Base-by-base conservation (phyloP, 2,797 vertebrate genomes). In the Pristis pectinata region DNA sequence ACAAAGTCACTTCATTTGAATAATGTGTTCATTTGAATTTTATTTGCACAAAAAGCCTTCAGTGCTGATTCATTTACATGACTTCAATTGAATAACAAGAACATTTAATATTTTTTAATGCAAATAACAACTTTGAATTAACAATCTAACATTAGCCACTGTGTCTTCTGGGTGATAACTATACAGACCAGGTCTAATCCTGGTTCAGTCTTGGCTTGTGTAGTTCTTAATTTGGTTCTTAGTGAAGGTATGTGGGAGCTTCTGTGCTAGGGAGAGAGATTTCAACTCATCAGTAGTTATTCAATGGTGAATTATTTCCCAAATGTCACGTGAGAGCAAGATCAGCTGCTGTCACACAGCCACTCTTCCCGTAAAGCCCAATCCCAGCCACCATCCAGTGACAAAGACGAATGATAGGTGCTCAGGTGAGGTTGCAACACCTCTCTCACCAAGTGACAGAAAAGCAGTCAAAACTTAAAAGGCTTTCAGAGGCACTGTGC, bases 21-120 rank as follows among this genome's bases (percentile, higher is more conserved):
- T 91, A 91, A 91, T 64, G n/a, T 91, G n/a, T 64, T 91, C n/a
- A 91, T 91, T 91, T 91, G 87, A 91, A 91, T 67, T 91, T 91
- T 67, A 22, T 91, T 59, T 87, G n/a, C 87, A 91, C 87, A 89
- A 89, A 89, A 56, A 89, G 56, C 56, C 85, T 61, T n/a, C 34
- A 91, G 61, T 91, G 59, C 87, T 67, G 59, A 37, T 67, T 91
- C 64, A 91, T 91, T 91, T 91, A 64, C 87, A 91, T 91, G 61
- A n/a, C 87, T 41, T 91, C 61, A 22, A 91, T 41, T 67, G 61
- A 91, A 91, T 67, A 41, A 91, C 59, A 24, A 37, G 59, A 91
- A 67, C 61, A 91, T 91, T 91, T 24, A 67, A 67, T 64, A 64
- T 91, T 24, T 24, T 67, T 37, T 30, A 91, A 11, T 41, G 87